Evolutionary conservation across 1,140 invertebrate species (phyloP).

Genomic region (Polypedilum pembai): DNA sequence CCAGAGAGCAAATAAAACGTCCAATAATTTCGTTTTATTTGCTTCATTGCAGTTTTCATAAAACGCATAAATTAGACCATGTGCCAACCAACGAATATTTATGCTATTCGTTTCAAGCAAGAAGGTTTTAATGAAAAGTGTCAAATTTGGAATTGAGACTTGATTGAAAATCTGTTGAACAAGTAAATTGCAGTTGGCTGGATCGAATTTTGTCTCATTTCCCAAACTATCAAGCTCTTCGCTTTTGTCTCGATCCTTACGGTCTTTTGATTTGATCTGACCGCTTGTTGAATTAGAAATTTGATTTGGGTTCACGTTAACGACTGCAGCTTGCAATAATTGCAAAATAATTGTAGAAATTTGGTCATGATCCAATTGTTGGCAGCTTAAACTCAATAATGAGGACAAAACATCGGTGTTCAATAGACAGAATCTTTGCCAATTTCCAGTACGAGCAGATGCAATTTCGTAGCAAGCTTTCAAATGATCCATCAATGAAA

Average conservation of each 20-base stretch:
- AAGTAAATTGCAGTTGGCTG: conserved; percentile 58
- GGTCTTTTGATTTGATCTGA: conserved; percentile 40
- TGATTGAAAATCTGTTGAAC: conserved; percentile 65
- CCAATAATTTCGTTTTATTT: conserved; percentile 72
- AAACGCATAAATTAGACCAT: conserved; percentile 75
- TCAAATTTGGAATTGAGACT: conserved; percentile 58
- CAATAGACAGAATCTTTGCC: conserved; percentile 83
- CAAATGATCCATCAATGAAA: conserved; percentile 89
- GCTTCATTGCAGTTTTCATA: conserved; percentile 72
- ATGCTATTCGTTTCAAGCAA: conserved; percentile 89
- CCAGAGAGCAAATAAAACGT: conserved; percentile 87
- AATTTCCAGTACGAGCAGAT: conserved; percentile 82
- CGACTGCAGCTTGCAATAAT: conserved; percentile 79
- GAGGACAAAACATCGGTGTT: conserved; percentile 70
- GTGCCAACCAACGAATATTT: conserved; percentile 90
- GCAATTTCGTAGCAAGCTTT: conserved; percentile 92
- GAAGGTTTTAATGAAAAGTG: conserved; percentile 82
- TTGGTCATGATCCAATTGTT: conserved; percentile 69
- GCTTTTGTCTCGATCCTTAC: conserved; percentile 57
- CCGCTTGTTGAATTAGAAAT: conserved; percentile 30
- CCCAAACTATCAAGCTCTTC: conserved; percentile 54
- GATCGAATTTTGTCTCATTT: conserved; percentile 57
- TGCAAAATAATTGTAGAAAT: conserved; percentile 87
- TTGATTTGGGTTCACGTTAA: conserved; percentile 50
- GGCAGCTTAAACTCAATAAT: conserved; percentile 67